Evolutionary conservation across 2,113 vertebrate genomes (phyloP), one percentile per base, ranked within the genome.

Genomic region (Takifugu flavidus): DNA sequence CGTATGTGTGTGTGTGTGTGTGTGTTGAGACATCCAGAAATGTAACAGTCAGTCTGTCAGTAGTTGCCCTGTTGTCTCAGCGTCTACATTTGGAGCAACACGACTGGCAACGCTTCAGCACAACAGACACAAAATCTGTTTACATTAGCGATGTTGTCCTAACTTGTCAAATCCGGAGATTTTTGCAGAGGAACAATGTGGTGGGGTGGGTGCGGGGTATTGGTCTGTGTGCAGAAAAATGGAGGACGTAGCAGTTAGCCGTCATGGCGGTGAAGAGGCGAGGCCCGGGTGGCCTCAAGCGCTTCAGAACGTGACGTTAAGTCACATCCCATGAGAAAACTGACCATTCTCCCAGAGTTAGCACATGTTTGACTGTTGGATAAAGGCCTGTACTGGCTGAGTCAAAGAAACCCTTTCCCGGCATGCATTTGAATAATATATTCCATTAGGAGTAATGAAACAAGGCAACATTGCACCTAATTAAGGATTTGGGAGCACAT

Each of bases 61-160:
- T 11, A 27, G 42, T 53, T 8, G 28, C 59, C 74, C 62, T 59
- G 53, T 65, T 62, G 62, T 44, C 65, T 20, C 55, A 62, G 58
- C 63, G 20, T 20, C 20, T 20, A 20, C 20, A 20, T 20, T 20
- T 20, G 20, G 20, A 20, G 20, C 20, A 20, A 20, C 25, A 64
- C 27, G 63, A 34, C 69, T 56, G 42, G 55, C 59, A 20, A 53
- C 34, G 1, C 51, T 6, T 67, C 20, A 20, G 20, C 25, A 12
- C 53, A 60, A 34, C 12, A 28, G 55, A 72, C 62, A 58, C 55
- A 25, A 72, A 75, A 77, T 77, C 59, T 65, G 52, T 66, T 80
- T 39, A 58, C 39, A 80, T 74, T 72, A 71, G 56, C 34, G 13
- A 47, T 14, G 53, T 31, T 71, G 64, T 72, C 67, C 42, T 46